Evolutionary conservation across 2,888 invertebrate genomes (phyloP).

Genomic region (Drosophila affinis): DNA sequence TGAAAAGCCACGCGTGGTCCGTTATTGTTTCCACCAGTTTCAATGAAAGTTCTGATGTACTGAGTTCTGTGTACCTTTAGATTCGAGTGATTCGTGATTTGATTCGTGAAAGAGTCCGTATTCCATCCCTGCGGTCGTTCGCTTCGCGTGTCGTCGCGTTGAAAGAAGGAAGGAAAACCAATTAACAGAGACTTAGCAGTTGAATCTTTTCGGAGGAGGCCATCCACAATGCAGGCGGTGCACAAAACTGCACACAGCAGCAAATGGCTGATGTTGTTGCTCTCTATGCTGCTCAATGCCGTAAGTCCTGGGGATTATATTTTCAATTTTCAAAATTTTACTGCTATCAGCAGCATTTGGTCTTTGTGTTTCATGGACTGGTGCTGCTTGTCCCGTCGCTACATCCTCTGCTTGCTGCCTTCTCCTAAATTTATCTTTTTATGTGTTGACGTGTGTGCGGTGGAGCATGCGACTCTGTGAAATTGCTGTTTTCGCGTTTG

Average conservation of each 20-base stretch:
- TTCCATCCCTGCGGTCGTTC: constrained; percentile 5
- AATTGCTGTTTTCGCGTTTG: constrained; percentile 33
- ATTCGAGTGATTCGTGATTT: constrained; percentile 21
- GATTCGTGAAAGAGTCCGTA: constrained; percentile 27
- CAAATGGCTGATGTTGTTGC: constrained; percentile 71
- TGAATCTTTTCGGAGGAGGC: constrained; percentile 17
- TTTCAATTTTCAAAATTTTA: constrained; percentile 51
- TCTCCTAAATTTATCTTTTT: constrained; percentile 39
- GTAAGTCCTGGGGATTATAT: constrained; percentile 76
- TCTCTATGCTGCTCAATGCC: constrained; percentile 81
- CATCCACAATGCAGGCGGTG: constrained; percentile 60
- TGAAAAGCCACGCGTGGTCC: constrained; percentile 30
- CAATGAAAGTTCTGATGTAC: background rate
- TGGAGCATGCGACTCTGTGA: constrained; percentile 46
- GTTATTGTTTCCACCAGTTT: constrained; percentile 41
- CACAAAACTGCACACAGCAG: constrained; percentile 64
- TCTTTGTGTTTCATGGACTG: constrained; percentile 9
- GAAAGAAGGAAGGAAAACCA: constrained; percentile 17
- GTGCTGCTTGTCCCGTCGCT: background rate
- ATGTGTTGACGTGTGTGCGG: constrained; percentile 45
- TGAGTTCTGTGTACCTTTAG: constrained; percentile 8
- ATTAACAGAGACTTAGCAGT: constrained; percentile 34
- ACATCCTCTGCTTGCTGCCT: constrained; percentile 20
- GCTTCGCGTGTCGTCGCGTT: constrained; percentile 3
- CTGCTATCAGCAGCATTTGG: constrained; percentile 42